Evolutionary conservation across 2,888 invertebrate genomes (phyloP).

Genomic region (Petrolisthes cinctipes): DNA sequence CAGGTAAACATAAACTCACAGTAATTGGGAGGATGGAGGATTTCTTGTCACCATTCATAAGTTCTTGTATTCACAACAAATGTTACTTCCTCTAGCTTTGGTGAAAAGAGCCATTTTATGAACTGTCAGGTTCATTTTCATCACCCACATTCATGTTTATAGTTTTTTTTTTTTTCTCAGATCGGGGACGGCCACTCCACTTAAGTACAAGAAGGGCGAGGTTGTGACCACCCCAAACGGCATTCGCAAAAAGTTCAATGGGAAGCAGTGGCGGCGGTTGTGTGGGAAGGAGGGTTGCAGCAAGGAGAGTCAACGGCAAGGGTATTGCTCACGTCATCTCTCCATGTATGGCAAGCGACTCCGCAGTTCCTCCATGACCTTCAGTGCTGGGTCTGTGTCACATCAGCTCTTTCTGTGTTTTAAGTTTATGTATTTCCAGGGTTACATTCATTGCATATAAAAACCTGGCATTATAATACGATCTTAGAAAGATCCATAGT

Average conservation of each 20-base stretch:
- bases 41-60: no score
- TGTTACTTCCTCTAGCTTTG: no score
- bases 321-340: constrained; percentile 96
- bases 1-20: constrained; percentile 73
- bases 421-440: no score
- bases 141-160: background rate
- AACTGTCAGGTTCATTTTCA: background rate
- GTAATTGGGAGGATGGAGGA: background rate
- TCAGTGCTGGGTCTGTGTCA: constrained; percentile 58
- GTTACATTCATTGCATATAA: no score
- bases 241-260: constrained; percentile 98
- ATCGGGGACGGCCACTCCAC: constrained; percentile 93
- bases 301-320: constrained; percentile 96
- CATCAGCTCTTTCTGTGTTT: no score
- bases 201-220: constrained; percentile 97
- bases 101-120: no score
- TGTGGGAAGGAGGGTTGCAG: constrained; percentile 96
- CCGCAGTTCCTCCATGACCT: constrained; percentile 60
- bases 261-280: constrained; percentile 98
- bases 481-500: no score
- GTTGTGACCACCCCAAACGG: constrained; percentile 94
- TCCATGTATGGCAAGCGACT: constrained; percentile 83
- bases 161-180: constrained; percentile 68
- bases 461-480: no score
- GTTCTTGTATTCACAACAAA: no score